Conservation (phyloP, 1,140 invertebrate genomes). For the Apis florea region DNA sequence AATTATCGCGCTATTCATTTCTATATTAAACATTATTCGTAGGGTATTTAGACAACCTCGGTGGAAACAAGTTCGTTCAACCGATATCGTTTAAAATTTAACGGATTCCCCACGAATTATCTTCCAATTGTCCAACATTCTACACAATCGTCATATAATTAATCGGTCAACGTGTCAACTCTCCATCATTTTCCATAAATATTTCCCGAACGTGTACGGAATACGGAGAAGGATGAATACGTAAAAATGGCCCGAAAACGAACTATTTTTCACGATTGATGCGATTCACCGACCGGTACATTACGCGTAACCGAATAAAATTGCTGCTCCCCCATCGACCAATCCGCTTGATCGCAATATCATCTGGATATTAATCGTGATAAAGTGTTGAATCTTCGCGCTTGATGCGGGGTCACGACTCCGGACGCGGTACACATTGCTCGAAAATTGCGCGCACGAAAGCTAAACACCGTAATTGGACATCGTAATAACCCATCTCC, state of each 20-base stretch:
- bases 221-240: background rate
- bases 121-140: background rate
- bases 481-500: constrained; percentile 26
- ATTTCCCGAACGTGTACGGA: background rate
- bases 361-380: constrained; percentile 34
- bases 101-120: background rate
- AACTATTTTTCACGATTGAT: background rate
- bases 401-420: constrained; percentile 1
- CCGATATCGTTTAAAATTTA: background rate
- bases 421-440: background rate
- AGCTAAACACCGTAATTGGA: constrained; percentile 49
- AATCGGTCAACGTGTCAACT: background rate
- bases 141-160: background rate
- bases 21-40: background rate
- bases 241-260: background rate
- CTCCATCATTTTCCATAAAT: too few species aligned
- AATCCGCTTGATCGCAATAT: background rate
- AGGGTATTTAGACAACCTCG: background rate
- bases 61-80: background rate
- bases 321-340: background rate
- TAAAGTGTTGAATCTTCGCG: constrained; percentile 25
- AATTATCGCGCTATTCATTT: background rate
- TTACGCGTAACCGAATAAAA: background rate
- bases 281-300: background rate
- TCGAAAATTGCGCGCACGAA: constrained; percentile 47